Percentiles rank a stretch among this genome's conserved stretches.
Evolutionary conservation across 2,888 invertebrate species (phyloP).

Genomic region (Syrista parreyssii): DNA sequence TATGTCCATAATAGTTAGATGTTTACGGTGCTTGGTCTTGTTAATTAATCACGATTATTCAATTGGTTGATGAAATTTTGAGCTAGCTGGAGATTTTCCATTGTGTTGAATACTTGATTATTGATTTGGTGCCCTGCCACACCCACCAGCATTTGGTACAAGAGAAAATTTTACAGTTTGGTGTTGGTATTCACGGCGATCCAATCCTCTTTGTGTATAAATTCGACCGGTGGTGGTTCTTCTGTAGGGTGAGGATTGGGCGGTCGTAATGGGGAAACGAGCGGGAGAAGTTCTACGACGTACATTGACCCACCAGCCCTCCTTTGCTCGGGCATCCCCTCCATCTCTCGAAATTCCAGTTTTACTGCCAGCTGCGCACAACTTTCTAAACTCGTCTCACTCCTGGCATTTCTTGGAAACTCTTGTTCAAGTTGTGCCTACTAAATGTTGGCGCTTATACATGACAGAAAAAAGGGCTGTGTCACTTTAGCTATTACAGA

Average conservation of each 20-base stretch:
- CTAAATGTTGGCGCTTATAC: not conserved
- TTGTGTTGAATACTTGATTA: constrained; percentile 44
- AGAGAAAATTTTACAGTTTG: not conserved
- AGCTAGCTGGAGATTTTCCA: constrained; percentile 32
- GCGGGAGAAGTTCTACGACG: constrained; percentile 26
- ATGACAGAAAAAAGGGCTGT: too few species aligned
- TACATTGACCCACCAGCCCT: constrained; percentile 37
- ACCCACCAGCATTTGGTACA: too few species aligned
- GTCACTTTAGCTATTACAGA: too few species aligned
- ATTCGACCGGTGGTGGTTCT: constrained; percentile 16
- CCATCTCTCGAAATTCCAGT: constrained; percentile 33
- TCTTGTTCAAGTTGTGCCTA: not conserved
- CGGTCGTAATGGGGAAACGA: constrained; percentile 17
- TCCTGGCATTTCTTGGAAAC: constrained; percentile 37
- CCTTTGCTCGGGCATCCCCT: constrained; percentile 15
- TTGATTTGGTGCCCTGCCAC: constrained; percentile 38
- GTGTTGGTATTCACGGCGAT: constrained; percentile 29
- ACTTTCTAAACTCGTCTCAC: constrained; percentile 52
- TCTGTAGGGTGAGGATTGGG: not conserved
- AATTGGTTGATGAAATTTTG: constrained; percentile 39
- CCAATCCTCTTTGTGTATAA: not conserved
- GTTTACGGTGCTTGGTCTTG: too few species aligned
- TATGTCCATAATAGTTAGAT: too few species aligned
- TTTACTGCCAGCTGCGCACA: constrained; percentile 52
- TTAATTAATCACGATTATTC: constrained; percentile 13